Conservation (phyloP, 2,797 vertebrate genomes). For the Octomys mimax region DNA sequence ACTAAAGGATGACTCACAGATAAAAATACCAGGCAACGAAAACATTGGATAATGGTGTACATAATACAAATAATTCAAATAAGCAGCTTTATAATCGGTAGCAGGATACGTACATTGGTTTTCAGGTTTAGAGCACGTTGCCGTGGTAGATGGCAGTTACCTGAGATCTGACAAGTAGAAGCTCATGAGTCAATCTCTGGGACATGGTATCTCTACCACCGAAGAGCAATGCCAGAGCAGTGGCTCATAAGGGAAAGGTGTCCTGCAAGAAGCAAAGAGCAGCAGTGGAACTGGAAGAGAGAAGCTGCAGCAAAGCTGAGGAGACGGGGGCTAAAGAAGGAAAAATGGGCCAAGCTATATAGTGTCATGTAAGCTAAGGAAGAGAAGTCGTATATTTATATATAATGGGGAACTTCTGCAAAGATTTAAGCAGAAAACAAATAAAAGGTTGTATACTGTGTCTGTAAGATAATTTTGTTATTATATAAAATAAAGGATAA, state of each 20-base stretch:
- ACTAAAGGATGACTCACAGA: neutral
- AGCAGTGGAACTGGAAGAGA: neutral
- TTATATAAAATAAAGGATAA: neutral
- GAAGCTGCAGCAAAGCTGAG: neutral
- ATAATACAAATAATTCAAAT: neutral
- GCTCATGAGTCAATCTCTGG: neutral
- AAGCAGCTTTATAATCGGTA: neutral
- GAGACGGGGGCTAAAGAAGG: neutral
- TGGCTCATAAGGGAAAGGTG: neutral
- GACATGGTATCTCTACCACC: neutral
- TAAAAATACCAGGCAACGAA: neutral
- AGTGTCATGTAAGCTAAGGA: neutral
- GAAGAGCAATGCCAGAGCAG: neutral
- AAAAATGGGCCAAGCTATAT: neutral
- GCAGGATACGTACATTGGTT: neutral
- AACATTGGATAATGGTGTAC: neutral
- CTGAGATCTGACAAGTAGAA: neutral
- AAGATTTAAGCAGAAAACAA: neutral
- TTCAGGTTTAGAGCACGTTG: neutral
- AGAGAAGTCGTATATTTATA: neutral
- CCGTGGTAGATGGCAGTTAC: neutral
- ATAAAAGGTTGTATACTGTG: neutral
- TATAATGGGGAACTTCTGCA: neutral
- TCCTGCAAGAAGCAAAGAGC: neutral
- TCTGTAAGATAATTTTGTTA: neutral